Evolutionary conservation across 2,888 invertebrate species (phyloP).

Genomic region (Acanthosepion esculentum): DNA sequence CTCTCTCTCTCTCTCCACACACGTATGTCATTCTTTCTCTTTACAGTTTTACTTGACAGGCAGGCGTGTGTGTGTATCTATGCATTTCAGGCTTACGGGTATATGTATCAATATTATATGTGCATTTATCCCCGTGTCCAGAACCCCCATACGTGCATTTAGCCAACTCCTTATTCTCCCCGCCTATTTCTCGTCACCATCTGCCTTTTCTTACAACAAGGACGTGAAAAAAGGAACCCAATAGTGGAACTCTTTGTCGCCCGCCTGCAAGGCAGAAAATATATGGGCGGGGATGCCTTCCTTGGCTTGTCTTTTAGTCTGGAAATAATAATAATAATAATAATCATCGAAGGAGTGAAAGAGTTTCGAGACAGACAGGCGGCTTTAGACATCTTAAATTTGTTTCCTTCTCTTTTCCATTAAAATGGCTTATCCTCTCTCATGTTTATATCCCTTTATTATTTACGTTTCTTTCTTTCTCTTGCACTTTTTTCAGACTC

Average conservation of each 20-base stretch:
- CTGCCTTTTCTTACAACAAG: background rate
- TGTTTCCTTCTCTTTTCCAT: background rate
- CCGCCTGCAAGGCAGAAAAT: background rate
- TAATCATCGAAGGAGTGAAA: background rate
- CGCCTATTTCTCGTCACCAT: background rate
- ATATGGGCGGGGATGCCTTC: background rate
- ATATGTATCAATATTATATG: background rate
- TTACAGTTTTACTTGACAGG: background rate
- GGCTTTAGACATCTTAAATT: background rate
- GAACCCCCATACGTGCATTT: constrained; percentile 33
- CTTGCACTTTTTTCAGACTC: background rate
- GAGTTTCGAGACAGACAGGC: background rate
- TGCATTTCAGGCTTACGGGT: background rate
- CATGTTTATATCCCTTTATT: background rate
- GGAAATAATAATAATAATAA: background rate
- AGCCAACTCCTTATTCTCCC: background rate
- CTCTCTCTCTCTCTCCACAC: background rate
- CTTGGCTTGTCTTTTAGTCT: background rate
- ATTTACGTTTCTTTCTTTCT: background rate
- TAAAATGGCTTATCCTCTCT: background rate
- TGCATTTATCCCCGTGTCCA: background rate
- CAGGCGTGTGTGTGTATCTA: background rate
- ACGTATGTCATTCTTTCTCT: background rate
- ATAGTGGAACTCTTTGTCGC: background rate
- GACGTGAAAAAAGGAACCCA: background rate